Base-by-base conservation (phyloP, 2,113 vertebrate species). In the Promerops cafer region DNA sequence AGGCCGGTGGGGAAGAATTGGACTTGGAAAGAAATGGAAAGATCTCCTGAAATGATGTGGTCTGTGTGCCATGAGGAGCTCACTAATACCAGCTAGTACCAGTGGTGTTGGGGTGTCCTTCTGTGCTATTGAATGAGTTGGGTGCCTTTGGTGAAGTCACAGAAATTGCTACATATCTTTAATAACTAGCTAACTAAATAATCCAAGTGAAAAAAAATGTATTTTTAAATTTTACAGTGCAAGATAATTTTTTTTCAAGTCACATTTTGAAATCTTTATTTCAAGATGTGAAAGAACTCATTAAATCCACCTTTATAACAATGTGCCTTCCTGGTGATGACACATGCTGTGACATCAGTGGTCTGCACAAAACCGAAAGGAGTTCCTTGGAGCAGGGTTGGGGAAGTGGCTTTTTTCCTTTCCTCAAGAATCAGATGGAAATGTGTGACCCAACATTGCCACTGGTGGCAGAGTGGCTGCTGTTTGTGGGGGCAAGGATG, bases 281-380 rank as follows among this genome's bases (percentile, higher is more conserved):
- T 92, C 21, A 90, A 78, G 60, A 9, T 1, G 4, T 40, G 50
- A 78, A 78, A 44, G 52, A 35, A 30, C 18, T 69, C 1, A 72
- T 82, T 47, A 49, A 92, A n/a, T 52, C 40, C 11, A 27, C 7
- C 30, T 80, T 52, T 53, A 26, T 9, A 40, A n/a, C 9, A 72
- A 2, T 56, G 28, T 72, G 26, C 37, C 45, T 82, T 57, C 3
- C 8, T 54, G 35, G 12, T 57, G 35, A 21, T 50, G 19, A 33
- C 8, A 2, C 30, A 0, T 13, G 13, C 40, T 79, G 21, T 60
- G 33, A 27, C 1, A 6, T 54, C 1, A 45, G 53, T 0, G 0
- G 2, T 75, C 27, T 66, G 23, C 31, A 66, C 0, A 0, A 81
- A 83, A 69, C 18, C 42, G 13, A 13, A 37, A 42, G 45, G 69